These are phyloP conservation scores for Chalcis sispes DNA, from an alignment of 2,888 invertebrate genomes.

Conservation along the genomic window DNA sequence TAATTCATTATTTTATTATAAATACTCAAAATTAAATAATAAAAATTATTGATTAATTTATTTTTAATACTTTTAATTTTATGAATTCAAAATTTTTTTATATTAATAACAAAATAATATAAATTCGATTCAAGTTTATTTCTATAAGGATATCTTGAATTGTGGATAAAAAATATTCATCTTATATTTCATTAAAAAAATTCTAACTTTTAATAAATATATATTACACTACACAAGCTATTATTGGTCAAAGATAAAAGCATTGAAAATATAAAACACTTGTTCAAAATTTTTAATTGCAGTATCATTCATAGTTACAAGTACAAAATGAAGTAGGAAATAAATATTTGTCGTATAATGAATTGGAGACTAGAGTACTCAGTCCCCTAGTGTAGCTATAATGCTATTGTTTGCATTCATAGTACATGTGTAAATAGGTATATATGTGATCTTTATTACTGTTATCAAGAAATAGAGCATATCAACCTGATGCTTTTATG, in stretches of 20 bases:
- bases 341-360: slow-evolving; percentile 71
- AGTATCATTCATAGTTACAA: slow-evolving; percentile 70
- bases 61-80: too few species aligned
- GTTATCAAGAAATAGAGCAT: slow-evolving; percentile 47
- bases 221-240: too few species aligned
- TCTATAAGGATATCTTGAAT: too few species aligned
- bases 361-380: slow-evolving; percentile 70
- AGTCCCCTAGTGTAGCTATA: slow-evolving; percentile 63
- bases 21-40: too few species aligned
- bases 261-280: slow-evolving; percentile 70
- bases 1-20: too few species aligned
- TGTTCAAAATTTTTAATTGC: slow-evolving; percentile 66
- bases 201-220: too few species aligned
- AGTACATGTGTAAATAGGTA: slow-evolving; percentile 36
- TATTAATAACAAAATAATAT: too few species aligned
- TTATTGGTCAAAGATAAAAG: slow-evolving; percentile 68
- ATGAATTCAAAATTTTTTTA: too few species aligned
- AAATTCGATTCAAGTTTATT: too few species aligned
- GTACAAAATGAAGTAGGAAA: slow-evolving; percentile 73
- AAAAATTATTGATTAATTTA: too few species aligned
- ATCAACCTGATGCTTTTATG: slow-evolving; percentile 33
- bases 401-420: slow-evolving; percentile 48
- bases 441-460: slow-evolving; percentile 44
- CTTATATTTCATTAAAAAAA: too few species aligned
- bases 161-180: too few species aligned